Evolutionary conservation across 2,113 vertebrate species (phyloP).

Genomic region (Synodontis membranacea): DNA sequence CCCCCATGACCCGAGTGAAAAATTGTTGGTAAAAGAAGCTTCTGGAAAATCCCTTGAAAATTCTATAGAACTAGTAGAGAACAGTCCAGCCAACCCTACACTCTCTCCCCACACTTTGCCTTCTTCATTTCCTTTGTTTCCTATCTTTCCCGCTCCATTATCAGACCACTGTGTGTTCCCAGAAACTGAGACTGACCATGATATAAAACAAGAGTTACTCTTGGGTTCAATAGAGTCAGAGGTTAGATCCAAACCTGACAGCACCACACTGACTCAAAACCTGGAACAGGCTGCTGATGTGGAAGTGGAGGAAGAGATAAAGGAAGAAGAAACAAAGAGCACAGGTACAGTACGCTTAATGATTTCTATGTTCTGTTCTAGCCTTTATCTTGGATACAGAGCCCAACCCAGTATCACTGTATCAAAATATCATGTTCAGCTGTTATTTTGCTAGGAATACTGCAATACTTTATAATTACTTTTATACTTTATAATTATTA

Average conservation of each 20-base stretch:
- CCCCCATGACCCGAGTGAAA: slow-evolving; percentile 12
- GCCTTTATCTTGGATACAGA: not conserved
- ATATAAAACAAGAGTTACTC: slow-evolving; percentile 64
- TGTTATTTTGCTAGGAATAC: not conserved
- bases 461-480: not conserved
- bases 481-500: not conserved
- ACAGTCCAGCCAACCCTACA: slow-evolving; percentile 52
- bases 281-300: slow-evolving; percentile 64
- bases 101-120: slow-evolving; percentile 47
- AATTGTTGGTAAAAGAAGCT: slow-evolving; percentile 35
- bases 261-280: slow-evolving; percentile 69
- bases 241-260: slow-evolving; percentile 61
- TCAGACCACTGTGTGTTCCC: slow-evolving; percentile 48
- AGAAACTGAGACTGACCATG: slow-evolving; percentile 30
- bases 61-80: slow-evolving; percentile 52
- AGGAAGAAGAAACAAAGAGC: slow-evolving; percentile 66
- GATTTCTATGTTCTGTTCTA: not conserved
- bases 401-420: not conserved
- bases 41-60: slow-evolving; percentile 44
- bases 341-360: slow-evolving; percentile 62
- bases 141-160: slow-evolving; percentile 33
- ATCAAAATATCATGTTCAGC: not conserved
- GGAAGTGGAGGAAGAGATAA: slow-evolving; percentile 65
- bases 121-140: slow-evolving; percentile 28
- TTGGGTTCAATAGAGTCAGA: slow-evolving; percentile 53